A percentile compares a stretch with the other conserved stretches of the same genome.
Conservation (phyloP, 2,113 vertebrate species). For the Salvelinus sp. region DNA sequence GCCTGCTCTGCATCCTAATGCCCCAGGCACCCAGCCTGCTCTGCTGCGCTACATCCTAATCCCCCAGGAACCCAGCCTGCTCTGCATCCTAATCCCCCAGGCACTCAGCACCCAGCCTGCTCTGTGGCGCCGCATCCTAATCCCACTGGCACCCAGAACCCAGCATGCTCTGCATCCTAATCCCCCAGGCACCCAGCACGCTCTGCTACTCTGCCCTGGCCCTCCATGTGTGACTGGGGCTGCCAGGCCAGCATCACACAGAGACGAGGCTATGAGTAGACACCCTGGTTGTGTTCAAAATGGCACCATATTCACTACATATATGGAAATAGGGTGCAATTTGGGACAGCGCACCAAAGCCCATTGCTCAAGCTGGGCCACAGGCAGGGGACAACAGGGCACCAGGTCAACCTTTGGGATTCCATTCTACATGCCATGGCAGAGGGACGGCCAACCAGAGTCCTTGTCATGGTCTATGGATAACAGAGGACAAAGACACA, state of each 20-base stretch:
- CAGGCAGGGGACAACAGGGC: background rate
- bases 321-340: too few species aligned
- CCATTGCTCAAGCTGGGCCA: constrained; percentile 14
- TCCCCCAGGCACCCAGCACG: constrained; percentile 1
- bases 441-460: constrained; percentile 29
- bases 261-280: constrained; percentile 17
- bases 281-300: background rate
- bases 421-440: constrained; percentile 38
- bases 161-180: background rate
- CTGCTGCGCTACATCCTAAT: too few species aligned
- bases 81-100: constrained; percentile 9
- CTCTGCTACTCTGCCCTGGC: background rate
- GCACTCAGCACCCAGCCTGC: constrained; percentile 1
- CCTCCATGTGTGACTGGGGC: constrained; percentile 20
- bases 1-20: background rate
- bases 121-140: background rate
- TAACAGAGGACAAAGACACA: background rate
- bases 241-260: constrained; percentile 30
- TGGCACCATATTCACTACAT: too few species aligned
- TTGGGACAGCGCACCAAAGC: background rate
- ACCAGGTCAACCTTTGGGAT: constrained; percentile 44
- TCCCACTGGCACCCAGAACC: too few species aligned
- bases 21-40: too few species aligned
- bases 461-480: background rate
- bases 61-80: background rate